Evolutionary conservation across 2,113 vertebrate species (phyloP).

Genomic region (Psilopogon haemacephalus): DNA sequence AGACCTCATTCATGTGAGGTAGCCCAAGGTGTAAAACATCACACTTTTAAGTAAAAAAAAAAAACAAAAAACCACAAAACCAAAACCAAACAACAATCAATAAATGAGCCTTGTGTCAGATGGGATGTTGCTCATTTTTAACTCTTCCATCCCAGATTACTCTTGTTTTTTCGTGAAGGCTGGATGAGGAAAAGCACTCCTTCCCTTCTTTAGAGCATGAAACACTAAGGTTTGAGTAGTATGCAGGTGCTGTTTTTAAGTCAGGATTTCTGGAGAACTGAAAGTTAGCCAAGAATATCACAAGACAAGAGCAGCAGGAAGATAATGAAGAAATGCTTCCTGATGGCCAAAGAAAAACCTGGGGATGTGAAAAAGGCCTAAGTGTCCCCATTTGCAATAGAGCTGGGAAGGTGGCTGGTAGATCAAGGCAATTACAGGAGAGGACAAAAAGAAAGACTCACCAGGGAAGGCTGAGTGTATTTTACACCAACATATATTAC

Average conservation of each 20-base stretch:
- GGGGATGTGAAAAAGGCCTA: background rate
- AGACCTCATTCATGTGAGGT: background rate
- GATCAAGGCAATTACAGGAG: background rate
- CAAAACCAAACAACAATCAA: background rate
- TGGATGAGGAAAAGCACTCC: background rate
- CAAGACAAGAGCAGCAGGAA: background rate
- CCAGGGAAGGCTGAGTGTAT: background rate
- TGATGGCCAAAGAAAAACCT: background rate
- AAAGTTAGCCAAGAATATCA: background rate
- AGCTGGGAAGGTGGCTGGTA: background rate
- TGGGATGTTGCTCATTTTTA: background rate
- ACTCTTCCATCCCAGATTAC: background rate
- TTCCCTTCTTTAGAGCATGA: background rate
- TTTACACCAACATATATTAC: background rate
- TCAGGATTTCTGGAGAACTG: background rate
- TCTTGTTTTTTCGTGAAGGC: background rate
- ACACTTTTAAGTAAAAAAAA: background rate
- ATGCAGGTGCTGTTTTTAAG: background rate
- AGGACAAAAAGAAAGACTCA: background rate
- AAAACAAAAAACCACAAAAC: no score
- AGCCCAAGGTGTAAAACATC: background rate
- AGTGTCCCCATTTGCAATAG: background rate
- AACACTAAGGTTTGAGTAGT: background rate
- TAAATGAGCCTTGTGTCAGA: background rate
- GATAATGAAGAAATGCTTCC: background rate